These are phyloP conservation scores for Stichopus horrens DNA, from an alignment of 53 echinoderm and acorn worm genomes.

Conservation along the genomic window DNA sequence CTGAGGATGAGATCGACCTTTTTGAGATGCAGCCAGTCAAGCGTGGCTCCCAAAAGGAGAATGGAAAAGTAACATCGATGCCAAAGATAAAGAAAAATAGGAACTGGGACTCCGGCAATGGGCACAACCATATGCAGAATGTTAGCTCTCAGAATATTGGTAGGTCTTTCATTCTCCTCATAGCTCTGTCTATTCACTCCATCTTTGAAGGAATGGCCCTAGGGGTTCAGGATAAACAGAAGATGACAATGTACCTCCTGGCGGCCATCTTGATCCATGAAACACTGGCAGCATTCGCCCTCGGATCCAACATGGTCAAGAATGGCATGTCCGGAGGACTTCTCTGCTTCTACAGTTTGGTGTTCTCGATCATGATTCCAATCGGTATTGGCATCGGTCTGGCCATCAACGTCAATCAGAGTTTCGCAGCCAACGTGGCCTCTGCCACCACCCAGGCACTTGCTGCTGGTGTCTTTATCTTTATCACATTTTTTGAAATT, in stretches of 20 bases:
- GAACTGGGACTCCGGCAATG: conserved; percentile 52
- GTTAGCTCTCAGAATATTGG: conserved; percentile 53
- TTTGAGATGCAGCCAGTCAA: conserved; percentile 50
- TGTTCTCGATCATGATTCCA: conserved; percentile 91
- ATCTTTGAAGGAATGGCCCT: conserved; percentile 97
- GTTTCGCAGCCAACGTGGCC: conserved; percentile 63
- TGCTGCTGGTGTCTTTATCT: conserved; percentile 95
- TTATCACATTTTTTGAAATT: conserved; percentile 98
- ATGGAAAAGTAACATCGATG: conserved; percentile 30
- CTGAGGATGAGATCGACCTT: conserved; percentile 74
- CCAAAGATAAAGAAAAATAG: conserved; percentile 16
- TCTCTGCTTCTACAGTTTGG: conserved; percentile 60
- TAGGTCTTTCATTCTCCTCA: conserved; percentile 76
- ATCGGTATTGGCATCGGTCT: conserved; percentile 79
- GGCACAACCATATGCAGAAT: conserved; percentile 81
- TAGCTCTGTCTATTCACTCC: conserved; percentile 90
- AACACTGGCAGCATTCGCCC: conserved; percentile 89
- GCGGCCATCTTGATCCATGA: conserved; percentile 91
- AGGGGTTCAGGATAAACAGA: conserved; percentile 78
- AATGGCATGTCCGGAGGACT: conserved; percentile 49
- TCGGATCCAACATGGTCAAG: conserved; percentile 82
- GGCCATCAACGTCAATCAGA: conserved; percentile 59
- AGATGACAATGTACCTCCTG: conserved; percentile 72
- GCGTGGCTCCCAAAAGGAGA: conserved; percentile 23
- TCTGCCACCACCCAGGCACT: conserved; percentile 89